Evolutionary conservation across 2,113 vertebrate genomes (phyloP).

Genomic region (Fulmarus glacialis): DNA sequence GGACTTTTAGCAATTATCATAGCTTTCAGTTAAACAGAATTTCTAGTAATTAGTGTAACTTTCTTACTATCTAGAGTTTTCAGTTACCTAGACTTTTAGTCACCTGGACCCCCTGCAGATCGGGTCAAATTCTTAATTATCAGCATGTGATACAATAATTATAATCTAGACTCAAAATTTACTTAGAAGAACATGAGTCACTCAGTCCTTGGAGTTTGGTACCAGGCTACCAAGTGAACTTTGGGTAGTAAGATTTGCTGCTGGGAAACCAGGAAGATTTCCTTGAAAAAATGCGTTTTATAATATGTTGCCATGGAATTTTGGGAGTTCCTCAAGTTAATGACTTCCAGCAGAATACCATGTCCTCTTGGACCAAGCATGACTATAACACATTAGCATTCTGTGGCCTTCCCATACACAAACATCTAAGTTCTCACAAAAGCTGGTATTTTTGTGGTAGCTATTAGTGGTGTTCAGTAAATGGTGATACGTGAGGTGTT

Average conservation of each 20-base stretch:
- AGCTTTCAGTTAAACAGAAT: not conserved
- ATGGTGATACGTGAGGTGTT: fast-evolving
- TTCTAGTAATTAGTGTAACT: not conserved
- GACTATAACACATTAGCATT: not conserved
- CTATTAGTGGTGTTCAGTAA: not conserved
- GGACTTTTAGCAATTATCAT: not conserved
- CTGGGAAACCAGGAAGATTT: not conserved
- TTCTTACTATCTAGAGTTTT: not conserved
- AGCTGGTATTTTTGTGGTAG: not conserved
- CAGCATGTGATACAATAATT: not conserved
- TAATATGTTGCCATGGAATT: not conserved
- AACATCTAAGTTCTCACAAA: not conserved
- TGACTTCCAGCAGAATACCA: not conserved
- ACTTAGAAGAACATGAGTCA: not conserved
- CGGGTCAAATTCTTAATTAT: not conserved
- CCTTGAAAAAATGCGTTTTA: not conserved
- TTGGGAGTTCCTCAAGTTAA: not conserved
- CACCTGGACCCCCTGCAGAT: not conserved
- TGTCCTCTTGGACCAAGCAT: not conserved
- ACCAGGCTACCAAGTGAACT: not conserved
- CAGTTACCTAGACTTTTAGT: not conserved
- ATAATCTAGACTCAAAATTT: not conserved
- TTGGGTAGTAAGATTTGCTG: not conserved
- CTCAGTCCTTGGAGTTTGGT: not conserved
- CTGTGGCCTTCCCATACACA: not conserved